Conservation (phyloP, 2,797 vertebrate genomes). For the Crenuchus spilurus region DNA sequence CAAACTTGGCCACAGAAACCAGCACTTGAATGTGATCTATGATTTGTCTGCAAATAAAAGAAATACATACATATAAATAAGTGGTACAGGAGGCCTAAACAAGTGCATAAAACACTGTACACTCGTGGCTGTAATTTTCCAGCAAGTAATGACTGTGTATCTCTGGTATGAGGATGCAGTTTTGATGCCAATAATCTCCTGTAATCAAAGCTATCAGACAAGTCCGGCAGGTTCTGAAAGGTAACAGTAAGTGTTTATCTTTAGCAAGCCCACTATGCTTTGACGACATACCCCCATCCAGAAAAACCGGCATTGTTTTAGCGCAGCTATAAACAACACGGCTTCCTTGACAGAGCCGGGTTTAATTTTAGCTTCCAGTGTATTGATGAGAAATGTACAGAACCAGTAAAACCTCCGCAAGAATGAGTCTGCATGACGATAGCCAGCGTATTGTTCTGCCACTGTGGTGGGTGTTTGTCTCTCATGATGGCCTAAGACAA, state of each 20-base stretch:
- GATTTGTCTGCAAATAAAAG: background rate
- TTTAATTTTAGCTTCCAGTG: background rate
- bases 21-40: too few species aligned
- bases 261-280: background rate
- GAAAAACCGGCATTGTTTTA: background rate
- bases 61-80: too few species aligned
- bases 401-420: background rate
- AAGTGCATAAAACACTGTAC: too few species aligned
- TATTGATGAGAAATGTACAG: background rate
- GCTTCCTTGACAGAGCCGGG: background rate
- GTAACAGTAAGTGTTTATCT: background rate
- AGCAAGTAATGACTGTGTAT: background rate
- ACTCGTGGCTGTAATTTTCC: background rate
- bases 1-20: background rate
- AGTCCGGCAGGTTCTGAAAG: slow-evolving; percentile 26
- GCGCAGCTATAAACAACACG: background rate
- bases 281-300: background rate
- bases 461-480: background rate
- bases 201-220: background rate
- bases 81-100: too few species aligned
- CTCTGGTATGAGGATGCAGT: slow-evolving; percentile 18
- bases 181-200: background rate
- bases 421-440: background rate
- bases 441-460: background rate
- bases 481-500: too few species aligned